Percentiles rank a stretch among this genome's conserved stretches.
phyloP scores from a whole-genome alignment of 2,888 invertebrate genomes.

The Eustalomyia histrio region DNA sequence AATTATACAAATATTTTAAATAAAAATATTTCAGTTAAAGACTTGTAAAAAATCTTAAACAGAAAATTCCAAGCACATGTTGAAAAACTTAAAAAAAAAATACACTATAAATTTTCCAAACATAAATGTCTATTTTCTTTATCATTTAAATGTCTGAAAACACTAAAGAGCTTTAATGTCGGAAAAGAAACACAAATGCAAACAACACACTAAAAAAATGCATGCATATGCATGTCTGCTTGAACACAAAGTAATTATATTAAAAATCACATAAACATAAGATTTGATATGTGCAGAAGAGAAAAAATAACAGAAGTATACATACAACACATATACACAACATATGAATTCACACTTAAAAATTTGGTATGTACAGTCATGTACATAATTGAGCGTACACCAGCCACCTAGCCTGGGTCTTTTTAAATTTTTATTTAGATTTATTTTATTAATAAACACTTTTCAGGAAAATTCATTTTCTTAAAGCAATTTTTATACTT shows the following conservation, averaged over 20 bases:
- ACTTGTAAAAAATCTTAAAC: conserved; percentile 36
- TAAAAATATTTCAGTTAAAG: background rate
- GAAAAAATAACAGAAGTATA: background rate
- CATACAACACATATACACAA: background rate
- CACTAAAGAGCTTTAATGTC: conserved; percentile 34
- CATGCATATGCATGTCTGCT: conserved; percentile 2
- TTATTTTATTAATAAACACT: too few species aligned
- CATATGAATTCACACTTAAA: conserved; percentile 21
- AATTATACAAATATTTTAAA: background rate
- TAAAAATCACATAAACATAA: conserved; percentile 56
- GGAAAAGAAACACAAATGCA: background rate
- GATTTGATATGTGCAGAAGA: conserved; percentile 24
- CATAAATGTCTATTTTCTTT: conserved; percentile 53
- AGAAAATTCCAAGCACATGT: conserved; percentile 22
- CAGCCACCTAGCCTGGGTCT: too few species aligned
- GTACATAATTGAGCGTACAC: background rate
- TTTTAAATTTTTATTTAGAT: too few species aligned
- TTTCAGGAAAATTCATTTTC: too few species aligned
- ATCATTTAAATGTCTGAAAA: conserved; percentile 53
- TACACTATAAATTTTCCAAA: conserved; percentile 53
- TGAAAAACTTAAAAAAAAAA: conserved; percentile 30
- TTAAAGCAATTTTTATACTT: too few species aligned
- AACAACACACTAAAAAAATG: background rate
- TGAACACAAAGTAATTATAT: conserved; percentile 42
- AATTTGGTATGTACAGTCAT: background rate